A percentile compares a stretch with the other conserved stretches of the same genome.
phyloP scores from a whole-genome alignment of 2,888 invertebrate genomes.

The Diaperis boleti region DNA sequence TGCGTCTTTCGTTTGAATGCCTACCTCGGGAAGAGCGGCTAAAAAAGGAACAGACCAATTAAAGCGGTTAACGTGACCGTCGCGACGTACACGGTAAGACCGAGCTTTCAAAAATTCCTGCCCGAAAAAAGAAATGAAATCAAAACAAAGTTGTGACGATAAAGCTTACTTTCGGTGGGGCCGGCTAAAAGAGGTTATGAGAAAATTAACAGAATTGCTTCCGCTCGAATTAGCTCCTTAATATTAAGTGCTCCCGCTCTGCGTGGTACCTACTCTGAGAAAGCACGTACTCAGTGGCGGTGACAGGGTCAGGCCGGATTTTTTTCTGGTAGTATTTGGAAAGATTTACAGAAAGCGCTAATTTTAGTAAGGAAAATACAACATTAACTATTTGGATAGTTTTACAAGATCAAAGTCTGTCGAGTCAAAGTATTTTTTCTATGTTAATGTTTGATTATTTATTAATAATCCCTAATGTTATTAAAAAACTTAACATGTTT shows the following conservation, averaged over 20 bases:
- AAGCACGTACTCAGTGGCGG: not conserved
- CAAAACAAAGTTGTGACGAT: not conserved
- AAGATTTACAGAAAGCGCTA: no score
- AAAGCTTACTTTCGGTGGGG: not conserved
- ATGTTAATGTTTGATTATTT: no score
- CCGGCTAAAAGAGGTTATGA: constrained; percentile 21
- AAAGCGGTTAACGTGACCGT: constrained; percentile 9
- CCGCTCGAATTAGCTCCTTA: constrained; percentile 27
- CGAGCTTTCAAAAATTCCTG: not conserved
- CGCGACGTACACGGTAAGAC: not conserved
- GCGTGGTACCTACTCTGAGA: constrained; percentile 23
- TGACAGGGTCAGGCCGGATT: no score
- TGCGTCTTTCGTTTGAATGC: constrained; percentile 39
- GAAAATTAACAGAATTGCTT: constrained; percentile 33
- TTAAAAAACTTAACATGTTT: no score
- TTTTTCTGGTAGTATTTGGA: no score
- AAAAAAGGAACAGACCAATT: constrained; percentile 41
- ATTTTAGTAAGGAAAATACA: no score
- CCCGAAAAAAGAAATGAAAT: not conserved
- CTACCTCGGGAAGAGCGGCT: constrained; percentile 26
- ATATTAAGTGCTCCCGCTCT: constrained; percentile 12
- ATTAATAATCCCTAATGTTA: no score
- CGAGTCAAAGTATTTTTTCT: no score
- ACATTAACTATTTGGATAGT: no score
- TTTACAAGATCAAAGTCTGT: no score